A percentile compares a stretch with the other conserved stretches of the same genome.
These are phyloP conservation scores for Phortica variegata DNA, from an alignment of 1,140 invertebrate species.

Conservation along the genomic window DNA sequence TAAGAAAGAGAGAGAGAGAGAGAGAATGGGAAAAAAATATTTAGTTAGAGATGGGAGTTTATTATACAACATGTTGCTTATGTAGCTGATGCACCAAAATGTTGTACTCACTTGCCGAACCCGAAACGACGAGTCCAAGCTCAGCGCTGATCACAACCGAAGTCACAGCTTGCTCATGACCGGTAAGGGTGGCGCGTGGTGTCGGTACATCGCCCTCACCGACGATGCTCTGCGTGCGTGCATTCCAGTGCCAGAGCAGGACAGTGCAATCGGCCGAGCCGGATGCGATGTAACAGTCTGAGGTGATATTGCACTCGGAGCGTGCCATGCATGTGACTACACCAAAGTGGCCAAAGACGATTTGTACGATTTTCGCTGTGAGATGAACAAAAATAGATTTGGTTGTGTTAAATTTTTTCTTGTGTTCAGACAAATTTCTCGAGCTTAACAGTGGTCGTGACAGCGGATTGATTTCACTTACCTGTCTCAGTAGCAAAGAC, in stretches of 20 bases:
- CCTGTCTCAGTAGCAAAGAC: conserved; percentile 93
- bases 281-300: conserved; percentile 97
- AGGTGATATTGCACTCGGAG: conserved; percentile 97
- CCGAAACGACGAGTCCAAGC: conserved; percentile 95
- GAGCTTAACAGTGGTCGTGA: no score
- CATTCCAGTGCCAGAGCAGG: conserved; percentile 98
- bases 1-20: conserved; percentile 8
- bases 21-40: not conserved
- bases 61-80: not conserved
- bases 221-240: conserved; percentile 91
- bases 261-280: conserved; percentile 98
- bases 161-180: conserved; percentile 93
- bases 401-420: no score
- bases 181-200: conserved; percentile 93
- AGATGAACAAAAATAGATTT: conserved; percentile 53
- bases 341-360: conserved; percentile 98
- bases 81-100: no score
- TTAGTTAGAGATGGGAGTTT: no score
- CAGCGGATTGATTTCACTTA: no score
- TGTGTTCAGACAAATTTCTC: not conserved
- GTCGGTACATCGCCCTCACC: conserved; percentile 94
- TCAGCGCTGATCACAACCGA: conserved; percentile 96
- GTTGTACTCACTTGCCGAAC: conserved; percentile 70
- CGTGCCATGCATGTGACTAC: conserved; percentile 95
- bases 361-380: conserved; percentile 91